Evolutionary conservation across 2,888 invertebrate species (phyloP).

Genomic region (Uloborus plumipes): DNA sequence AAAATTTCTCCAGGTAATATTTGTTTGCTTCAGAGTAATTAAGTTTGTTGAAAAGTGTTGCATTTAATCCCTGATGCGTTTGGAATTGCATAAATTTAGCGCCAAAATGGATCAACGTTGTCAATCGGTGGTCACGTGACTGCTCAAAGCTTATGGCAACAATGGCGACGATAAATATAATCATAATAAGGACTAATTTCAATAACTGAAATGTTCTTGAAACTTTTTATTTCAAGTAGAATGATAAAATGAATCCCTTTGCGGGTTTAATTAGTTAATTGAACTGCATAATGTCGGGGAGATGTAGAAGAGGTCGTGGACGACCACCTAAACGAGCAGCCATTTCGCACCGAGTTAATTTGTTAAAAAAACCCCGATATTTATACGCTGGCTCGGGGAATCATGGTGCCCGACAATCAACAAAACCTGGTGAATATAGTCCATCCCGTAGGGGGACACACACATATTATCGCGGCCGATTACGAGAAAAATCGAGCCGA

Average conservation of each 20-base stretch:
- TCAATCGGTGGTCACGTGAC: constrained; percentile 64
- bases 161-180: constrained; percentile 63
- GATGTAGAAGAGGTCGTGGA: constrained; percentile 64
- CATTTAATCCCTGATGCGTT: background rate
- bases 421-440: constrained; percentile 61
- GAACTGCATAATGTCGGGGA: constrained; percentile 54
- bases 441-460: constrained; percentile 56
- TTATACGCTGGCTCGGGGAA: constrained; percentile 64
- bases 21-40: background rate
- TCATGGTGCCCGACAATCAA: constrained; percentile 59
- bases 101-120: constrained; percentile 53
- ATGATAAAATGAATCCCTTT: constrained; percentile 16
- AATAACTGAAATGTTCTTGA: constrained; percentile 34
- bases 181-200: constrained; percentile 41
- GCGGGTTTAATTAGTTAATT: constrained; percentile 2
- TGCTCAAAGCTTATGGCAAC: constrained; percentile 41
- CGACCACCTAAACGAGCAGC: constrained; percentile 64
- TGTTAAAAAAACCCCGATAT: constrained; percentile 65
- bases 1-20: background rate
- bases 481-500: constrained; percentile 57
- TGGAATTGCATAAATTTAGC: constrained; percentile 6
- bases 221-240: background rate
- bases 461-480: constrained; percentile 55
- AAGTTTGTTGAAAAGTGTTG: background rate
- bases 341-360: constrained; percentile 62